These are phyloP conservation scores for Ectropis crepuscularia DNA, from an alignment of 2,888 invertebrate species.

Conservation along the genomic window DNA sequence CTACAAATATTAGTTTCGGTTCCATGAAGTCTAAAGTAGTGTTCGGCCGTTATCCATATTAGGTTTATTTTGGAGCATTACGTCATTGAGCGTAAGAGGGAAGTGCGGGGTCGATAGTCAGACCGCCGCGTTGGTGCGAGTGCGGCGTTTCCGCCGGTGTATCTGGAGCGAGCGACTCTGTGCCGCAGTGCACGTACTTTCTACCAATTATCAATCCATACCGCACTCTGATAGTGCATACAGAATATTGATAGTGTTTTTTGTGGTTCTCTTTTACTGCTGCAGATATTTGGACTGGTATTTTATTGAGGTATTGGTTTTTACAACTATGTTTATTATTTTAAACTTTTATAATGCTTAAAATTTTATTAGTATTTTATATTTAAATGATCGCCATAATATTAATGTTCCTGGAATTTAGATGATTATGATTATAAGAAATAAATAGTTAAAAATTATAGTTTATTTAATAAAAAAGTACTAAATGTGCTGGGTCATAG, in stretches of 20 bases:
- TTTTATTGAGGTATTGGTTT: slow-evolving; percentile 1
- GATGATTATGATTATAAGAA: no score
- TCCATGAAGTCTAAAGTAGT: slow-evolving; percentile 57
- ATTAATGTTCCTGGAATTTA: no score
- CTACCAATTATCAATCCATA: slow-evolving; percentile 25
- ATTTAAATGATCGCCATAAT: no score
- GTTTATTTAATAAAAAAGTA: no score
- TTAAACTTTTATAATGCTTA: neutral
- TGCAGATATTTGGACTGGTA: neutral
- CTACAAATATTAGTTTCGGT: slow-evolving; percentile 20
- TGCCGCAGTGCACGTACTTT: slow-evolving; percentile 26
- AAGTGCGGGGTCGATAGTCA: slow-evolving; percentile 52
- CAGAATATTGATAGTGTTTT: slow-evolving; percentile 5
- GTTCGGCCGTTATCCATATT: slow-evolving; percentile 68
- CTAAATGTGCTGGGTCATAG: no score
- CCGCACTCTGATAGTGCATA: slow-evolving; percentile 38
- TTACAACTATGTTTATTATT: neutral
- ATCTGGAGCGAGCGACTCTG: slow-evolving; percentile 33
- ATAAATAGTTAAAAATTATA: no score
- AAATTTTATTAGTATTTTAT: no score
- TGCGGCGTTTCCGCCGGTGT: slow-evolving; percentile 50
- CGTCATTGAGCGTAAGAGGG: slow-evolving; percentile 71
- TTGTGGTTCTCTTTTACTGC: neutral
- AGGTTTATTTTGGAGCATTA: slow-evolving; percentile 83
- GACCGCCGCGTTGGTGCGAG: slow-evolving; percentile 39